A percentile compares a stretch with the other conserved stretches of the same genome.
Conservation (phyloP, 2,113 vertebrate species). For the Boulengeromyrus knoepffleri region DNA sequence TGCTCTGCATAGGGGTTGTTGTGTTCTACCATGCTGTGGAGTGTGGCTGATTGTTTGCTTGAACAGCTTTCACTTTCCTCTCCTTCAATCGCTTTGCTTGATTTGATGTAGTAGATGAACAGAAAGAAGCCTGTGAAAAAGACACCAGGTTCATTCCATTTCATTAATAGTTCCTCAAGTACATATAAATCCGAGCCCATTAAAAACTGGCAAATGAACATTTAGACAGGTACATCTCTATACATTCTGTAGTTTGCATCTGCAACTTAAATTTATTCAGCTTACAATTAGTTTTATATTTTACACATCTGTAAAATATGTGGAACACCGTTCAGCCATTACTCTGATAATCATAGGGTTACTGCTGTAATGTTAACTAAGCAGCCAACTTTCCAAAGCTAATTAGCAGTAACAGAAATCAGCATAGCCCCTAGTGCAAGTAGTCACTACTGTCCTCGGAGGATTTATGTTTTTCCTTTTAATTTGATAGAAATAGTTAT, state of each 20-base stretch:
- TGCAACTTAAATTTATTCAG: neutral
- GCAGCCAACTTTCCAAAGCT: neutral
- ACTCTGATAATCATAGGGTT: too few relatives aligned
- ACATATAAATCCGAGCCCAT: neutral
- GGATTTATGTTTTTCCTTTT: neutral
- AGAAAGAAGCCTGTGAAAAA: neutral
- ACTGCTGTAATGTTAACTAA: too few relatives aligned
- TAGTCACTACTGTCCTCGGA: neutral
- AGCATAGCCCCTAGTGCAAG: neutral
- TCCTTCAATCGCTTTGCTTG: neutral
- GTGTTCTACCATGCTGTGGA: neutral
- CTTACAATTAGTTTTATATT: neutral
- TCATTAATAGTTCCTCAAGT: neutral
- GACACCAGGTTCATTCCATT: neutral
- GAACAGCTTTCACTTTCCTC: neutral
- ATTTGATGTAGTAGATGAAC: neutral
- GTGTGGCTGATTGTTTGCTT: neutral
- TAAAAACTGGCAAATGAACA: neutral
- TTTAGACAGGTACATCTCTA: neutral
- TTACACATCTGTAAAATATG: too few relatives aligned
- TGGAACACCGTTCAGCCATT: too few relatives aligned
- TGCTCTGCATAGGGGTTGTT: neutral
- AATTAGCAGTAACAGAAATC: neutral
- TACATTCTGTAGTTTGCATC: neutral
- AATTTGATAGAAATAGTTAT: neutral